Percentiles rank a stretch among this genome's conserved stretches.
Evolutionary conservation across 30 jellyfish, hydroid and myxozoan genomes (phyloP).

Genomic region (Mastigias papua): DNA sequence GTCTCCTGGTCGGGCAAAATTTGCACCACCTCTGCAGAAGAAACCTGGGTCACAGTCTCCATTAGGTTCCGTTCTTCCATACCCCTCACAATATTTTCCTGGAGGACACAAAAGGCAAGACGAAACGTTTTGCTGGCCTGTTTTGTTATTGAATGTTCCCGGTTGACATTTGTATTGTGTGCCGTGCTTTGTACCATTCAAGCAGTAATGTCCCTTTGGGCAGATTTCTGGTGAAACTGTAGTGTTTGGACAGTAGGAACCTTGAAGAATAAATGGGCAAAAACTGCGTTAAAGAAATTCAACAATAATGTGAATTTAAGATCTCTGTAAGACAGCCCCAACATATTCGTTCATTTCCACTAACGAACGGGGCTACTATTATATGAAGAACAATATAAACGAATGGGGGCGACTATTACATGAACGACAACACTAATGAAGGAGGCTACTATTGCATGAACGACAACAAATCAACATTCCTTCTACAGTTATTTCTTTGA

Average conservation of each 20-base stretch:
- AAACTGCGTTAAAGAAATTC: no score
- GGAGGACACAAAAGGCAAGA: conserved; percentile 81
- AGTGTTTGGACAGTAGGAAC: conserved; percentile 77
- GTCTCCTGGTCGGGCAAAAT: conserved; percentile 77
- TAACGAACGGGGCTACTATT: no score
- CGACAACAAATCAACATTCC: no score
- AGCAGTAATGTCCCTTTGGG: conserved; percentile 89
- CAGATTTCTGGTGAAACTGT: conserved; percentile 77
- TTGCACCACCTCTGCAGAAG: conserved; percentile 86
- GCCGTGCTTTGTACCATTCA: conserved; percentile 76
- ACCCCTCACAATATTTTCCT: conserved; percentile 80
- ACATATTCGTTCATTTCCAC: no score
- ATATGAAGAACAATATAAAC: no score
- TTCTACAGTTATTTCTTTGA: no score
- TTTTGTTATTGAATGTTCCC: conserved; percentile 84
- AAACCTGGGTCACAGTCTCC: conserved; percentile 83
- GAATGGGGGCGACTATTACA: no score
- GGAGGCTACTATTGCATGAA: no score
- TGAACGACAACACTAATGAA: no score
- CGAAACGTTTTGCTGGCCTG: conserved; percentile 64
- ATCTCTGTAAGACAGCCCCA: no score
- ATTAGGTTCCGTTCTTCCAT: conserved; percentile 71
- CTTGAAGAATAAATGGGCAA: conserved; percentile 54
- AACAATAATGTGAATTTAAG: no score
- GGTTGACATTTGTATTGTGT: conserved; percentile 89